These are phyloP conservation scores for Penaeus monodon DNA, from an alignment of 2,888 invertebrate species.

Conservation along the genomic window DNA sequence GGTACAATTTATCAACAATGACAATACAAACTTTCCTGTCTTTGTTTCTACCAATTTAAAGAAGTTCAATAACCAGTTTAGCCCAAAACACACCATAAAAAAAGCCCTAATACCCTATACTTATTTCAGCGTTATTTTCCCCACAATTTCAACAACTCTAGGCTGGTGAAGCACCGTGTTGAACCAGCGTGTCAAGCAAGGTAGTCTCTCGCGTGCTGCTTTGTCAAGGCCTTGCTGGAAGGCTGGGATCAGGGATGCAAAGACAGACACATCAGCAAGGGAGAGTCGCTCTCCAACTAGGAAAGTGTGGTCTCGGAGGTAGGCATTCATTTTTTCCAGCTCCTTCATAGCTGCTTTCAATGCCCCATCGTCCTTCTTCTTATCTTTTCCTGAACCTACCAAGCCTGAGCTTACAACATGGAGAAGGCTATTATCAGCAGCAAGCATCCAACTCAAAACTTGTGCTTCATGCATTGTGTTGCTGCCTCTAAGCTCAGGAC, in stretches of 20 bases:
- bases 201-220: conserved; percentile 67
- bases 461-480: conserved; percentile 68
- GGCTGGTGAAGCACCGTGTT: conserved; percentile 70
- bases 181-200: conserved; percentile 71
- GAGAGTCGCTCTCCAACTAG: conserved; percentile 71
- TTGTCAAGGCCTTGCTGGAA: conserved; percentile 68
- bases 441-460: conserved; percentile 71
- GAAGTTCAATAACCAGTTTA: too few species aligned
- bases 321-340: conserved; percentile 68
- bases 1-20: background rate
- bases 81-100: too few species aligned
- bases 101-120: background rate
- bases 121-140: conserved; percentile 51
- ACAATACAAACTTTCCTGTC: too few species aligned
- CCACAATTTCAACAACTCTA: conserved; percentile 67
- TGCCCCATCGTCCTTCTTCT: conserved; percentile 58
- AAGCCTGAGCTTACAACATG: conserved; percentile 68
- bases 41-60: background rate
- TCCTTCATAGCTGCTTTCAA: conserved; percentile 67
- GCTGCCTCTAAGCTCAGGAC: conserved; percentile 31
- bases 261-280: conserved; percentile 71
- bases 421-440: conserved; percentile 70
- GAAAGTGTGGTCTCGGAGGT: conserved; percentile 69
- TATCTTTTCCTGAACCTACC: conserved; percentile 66
- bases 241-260: conserved; percentile 69